These are phyloP conservation scores for Crambe crambe DNA, from an alignment of 37 sponge, comb jelly and placozoan genomes.

Conservation along the genomic window DNA sequence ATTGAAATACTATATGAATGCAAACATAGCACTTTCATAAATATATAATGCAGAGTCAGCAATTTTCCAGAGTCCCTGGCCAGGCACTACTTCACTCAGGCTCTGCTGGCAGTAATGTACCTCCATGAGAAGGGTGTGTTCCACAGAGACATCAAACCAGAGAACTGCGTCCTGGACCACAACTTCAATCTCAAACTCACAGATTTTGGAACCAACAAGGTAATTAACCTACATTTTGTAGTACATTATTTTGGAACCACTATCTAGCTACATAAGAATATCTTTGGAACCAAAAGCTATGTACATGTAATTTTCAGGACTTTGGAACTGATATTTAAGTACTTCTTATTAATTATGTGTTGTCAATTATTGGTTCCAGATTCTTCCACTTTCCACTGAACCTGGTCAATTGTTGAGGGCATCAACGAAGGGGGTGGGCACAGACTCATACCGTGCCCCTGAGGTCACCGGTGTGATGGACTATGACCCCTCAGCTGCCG, in stretches of 20 bases:
- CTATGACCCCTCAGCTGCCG: constrained; percentile 81
- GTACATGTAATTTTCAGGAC: too few relatives aligned
- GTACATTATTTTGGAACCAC: neutral
- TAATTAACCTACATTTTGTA: constrained; percentile 8
- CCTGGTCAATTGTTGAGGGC: constrained; percentile 55
- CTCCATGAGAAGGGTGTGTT: constrained; percentile 82
- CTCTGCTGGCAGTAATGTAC: constrained; percentile 73
- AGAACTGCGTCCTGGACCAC: constrained; percentile 79
- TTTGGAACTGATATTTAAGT: too few relatives aligned
- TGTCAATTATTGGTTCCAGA: constrained; percentile 8
- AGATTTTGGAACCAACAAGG: constrained; percentile 89
- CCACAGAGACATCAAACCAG: constrained; percentile 86
- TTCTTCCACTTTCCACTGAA: constrained; percentile 25
- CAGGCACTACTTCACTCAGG: constrained; percentile 75
- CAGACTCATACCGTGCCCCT: constrained; percentile 80
- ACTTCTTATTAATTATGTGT: too few relatives aligned
- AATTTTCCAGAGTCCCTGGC: constrained; percentile 72
- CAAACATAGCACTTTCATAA: too few relatives aligned
- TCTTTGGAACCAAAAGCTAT: too few relatives aligned
- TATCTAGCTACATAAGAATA: too few relatives aligned
- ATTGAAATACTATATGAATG: too few relatives aligned
- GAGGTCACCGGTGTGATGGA: constrained; percentile 43
- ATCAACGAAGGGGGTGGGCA: constrained; percentile 66
- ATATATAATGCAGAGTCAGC: constrained; percentile 41
- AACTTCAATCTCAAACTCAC: constrained; percentile 81